These are phyloP conservation scores for Ciconia maguari DNA, from an alignment of 2,113 vertebrate genomes.

Conservation along the genomic window DNA sequence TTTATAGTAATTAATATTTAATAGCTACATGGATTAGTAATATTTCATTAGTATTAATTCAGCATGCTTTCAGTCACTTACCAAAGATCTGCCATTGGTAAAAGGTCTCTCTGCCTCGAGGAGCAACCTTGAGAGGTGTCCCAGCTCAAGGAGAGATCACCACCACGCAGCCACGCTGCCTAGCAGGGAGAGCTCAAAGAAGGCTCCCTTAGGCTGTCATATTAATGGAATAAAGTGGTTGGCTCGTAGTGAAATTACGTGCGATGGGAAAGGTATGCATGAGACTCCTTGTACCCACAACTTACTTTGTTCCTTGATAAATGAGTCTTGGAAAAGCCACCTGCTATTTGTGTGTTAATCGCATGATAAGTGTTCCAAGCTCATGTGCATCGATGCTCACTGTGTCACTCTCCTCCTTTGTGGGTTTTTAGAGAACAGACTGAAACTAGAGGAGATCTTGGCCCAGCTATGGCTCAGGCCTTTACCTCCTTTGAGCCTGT, in stretches of 20 bases:
- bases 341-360: background rate
- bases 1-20: no score
- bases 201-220: background rate
- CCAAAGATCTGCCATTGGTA: background rate
- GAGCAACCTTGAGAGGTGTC: background rate
- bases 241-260: background rate
- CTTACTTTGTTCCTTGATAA: background rate
- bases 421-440: background rate
- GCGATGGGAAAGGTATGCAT: background rate
- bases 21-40: no score
- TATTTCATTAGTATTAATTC: no score
- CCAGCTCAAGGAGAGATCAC: background rate
- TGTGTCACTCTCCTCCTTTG: background rate
- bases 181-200: background rate
- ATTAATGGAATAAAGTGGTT: background rate
- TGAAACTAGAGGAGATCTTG: background rate
- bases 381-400: background rate
- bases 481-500: background rate
- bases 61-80: background rate
- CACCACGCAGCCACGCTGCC: background rate
- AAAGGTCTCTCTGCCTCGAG: background rate
- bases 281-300: background rate
- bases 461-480: background rate
- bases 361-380: background rate
- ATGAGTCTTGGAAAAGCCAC: background rate